A percentile compares a stretch with the other conserved stretches of the same genome.
Conservation (phyloP, 2,888 invertebrate genomes). For the Pocota personata region DNA sequence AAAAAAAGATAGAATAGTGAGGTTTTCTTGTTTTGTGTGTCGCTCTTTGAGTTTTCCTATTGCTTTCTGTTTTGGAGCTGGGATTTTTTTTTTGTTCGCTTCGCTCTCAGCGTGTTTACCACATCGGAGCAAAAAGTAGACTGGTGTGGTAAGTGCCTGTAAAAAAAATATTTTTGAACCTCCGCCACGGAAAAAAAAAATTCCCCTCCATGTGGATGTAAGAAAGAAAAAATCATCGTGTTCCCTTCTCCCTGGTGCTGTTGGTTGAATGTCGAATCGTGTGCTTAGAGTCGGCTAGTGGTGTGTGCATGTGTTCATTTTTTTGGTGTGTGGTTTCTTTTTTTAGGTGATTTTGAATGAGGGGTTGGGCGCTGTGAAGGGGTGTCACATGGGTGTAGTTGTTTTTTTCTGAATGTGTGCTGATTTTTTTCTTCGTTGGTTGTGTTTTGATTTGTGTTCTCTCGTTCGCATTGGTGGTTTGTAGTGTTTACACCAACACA, state of each 20-base stretch:
- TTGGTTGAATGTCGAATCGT: neutral
- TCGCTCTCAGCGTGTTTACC: constrained; percentile 77
- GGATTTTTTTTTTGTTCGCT: constrained; percentile 61
- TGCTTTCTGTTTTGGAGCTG: constrained; percentile 75
- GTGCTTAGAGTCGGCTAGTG: constrained; percentile 31
- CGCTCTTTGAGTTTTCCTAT: constrained; percentile 63
- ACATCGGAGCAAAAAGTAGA: constrained; percentile 82
- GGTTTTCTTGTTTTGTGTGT: constrained; percentile 75
- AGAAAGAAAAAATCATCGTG: constrained; percentile 34
- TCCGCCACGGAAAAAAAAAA: constrained; percentile 66
- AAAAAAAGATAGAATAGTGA: constrained; percentile 52
- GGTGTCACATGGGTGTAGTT: constrained; percentile 55
- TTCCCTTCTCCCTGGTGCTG: constrained; percentile 35
- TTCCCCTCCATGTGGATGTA: constrained; percentile 68
- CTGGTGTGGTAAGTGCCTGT: constrained; percentile 78
- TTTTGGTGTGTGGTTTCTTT: constrained; percentile 60
- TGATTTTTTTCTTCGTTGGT: constrained; percentile 53
- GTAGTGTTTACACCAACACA: constrained; percentile 21
- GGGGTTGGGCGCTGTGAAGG: constrained; percentile 21
- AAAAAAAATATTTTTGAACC: constrained; percentile 79
- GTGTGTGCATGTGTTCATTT: constrained; percentile 46
- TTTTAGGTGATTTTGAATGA: constrained; percentile 45
- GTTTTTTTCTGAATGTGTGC: constrained; percentile 57
- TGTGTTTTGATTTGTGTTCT: constrained; percentile 61
- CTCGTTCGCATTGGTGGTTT: constrained; percentile 26